Base-by-base conservation (phyloP, 2,797 vertebrate species). In the Kryptopterus vitreolus region DNA sequence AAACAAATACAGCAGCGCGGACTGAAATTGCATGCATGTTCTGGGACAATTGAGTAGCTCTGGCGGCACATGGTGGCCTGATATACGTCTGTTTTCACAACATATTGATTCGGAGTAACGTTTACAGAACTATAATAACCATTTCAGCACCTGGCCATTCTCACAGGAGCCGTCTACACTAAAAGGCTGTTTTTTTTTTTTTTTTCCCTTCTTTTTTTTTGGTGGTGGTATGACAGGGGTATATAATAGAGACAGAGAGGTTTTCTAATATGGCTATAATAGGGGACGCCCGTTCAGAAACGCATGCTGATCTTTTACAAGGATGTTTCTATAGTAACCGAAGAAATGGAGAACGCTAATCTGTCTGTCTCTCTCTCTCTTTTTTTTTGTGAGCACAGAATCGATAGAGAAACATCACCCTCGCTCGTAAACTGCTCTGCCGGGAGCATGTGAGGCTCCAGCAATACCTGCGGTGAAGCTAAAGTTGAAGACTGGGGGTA, bases 251-350 rank as follows among this genome's bases (percentile, higher is more conserved):
- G 77, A 80, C 69, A 71, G 63, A 71, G 74, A 76, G 77, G 79
- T 81, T 82, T 87, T 75, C 85, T 79, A 62, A 80, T 80, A 69
- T 84, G 82, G 82, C 69, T 84, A 78, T 83, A 84, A 88, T 81
- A 82, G 65, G 85, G 80, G 84, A 86, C 52, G 76, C 85, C 87
- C 75, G 78, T 83, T 89, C 83, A 86, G 77, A 86, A 76, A 89
- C 61, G 85, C 75, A 87, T 53, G 82, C 77, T 82, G 80, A 81
- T 80, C 81, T 86, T 87, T 86, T 85, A 89, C 87, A 89, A 86
- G 79, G 26, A 62, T 76, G 89, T 91, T 89, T 78, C 91, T 88
- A 90, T 90, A 88, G 90, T 88, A 90, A 92, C 88, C 50, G 71
- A 78, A 77, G 58, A 70, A 85, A 90, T 87, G 73, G 87, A 69